Base-by-base conservation (phyloP, 2,888 invertebrate species). In the Antheraea yamamai region DNA sequence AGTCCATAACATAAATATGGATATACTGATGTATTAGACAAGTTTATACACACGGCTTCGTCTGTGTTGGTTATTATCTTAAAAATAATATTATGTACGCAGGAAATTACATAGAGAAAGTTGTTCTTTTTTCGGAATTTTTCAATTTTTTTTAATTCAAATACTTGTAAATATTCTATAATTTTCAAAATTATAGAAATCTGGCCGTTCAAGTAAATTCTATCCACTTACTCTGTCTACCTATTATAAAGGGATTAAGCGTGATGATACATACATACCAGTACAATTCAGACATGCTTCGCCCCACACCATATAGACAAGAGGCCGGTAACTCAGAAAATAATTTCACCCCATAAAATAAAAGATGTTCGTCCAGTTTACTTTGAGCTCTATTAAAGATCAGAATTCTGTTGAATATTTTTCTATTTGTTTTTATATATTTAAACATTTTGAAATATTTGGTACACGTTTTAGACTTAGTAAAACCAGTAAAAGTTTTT, bases 241-340 rank as follows among this genome's bases (percentile, higher is more conserved):
- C 55, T 39, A n/a, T 73, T 26, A 20, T 16, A 23, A 18, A 52
- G 20, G n/a, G 55, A 52, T 20, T 73, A 39, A 0, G 4, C 51
- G 72, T 73, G 55, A 73, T 26, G 73, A 73, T 73, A 73, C n/a
- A 76, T 75, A 77, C 77, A 78, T 70, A 75, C 52, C 20, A 70
- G 20, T 39, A 70, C n/a, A 12, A 70, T 39, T n/a, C n/a, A 70
- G 35, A 70, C n/a, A 70, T 16, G 70, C 39, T 79, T 76, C 77
- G 79, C 81, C 79, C 76, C 47, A 55, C 73, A 74, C 78, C 16
- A 30, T 78, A 72, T n/a, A 76, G 79, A 81, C 77, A 79, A 79
- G 81, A 80, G 77, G 73, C 80, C 77, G 75, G 75, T 80, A 77
- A 79, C 81, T 78, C 79, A 77, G 76, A 81, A 82, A 82, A 83